Evolutionary conservation across 2,113 vertebrate species (phyloP).

Genomic region (Lepidothrix coronata): DNA sequence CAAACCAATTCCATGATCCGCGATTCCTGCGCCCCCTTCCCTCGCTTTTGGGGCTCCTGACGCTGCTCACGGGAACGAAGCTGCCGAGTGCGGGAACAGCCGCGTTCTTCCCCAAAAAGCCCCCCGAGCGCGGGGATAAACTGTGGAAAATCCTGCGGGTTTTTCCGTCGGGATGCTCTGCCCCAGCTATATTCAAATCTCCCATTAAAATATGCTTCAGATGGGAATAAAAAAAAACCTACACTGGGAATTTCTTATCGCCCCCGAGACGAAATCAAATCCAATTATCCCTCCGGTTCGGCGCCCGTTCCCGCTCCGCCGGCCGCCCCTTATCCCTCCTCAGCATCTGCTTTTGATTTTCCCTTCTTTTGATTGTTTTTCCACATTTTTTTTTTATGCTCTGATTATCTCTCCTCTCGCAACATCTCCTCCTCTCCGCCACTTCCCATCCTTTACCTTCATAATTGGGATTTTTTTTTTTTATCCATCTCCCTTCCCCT

Average conservation of each 20-base stretch:
- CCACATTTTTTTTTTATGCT: background rate
- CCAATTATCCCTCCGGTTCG: constrained; percentile 36
- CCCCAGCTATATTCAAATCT: background rate
- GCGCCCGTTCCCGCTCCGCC: background rate
- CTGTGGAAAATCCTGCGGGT: fast-evolving
- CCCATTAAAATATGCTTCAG: background rate
- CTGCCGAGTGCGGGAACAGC: fast-evolving
- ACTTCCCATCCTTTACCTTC: background rate
- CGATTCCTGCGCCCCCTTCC: fast-evolving
- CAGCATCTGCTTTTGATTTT: constrained; percentile 64
- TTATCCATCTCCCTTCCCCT: background rate
- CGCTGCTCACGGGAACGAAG: fast-evolving
- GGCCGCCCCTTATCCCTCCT: constrained; percentile 19
- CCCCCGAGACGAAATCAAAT: background rate
- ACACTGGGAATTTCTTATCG: background rate
- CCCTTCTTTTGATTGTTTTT: constrained; percentile 15
- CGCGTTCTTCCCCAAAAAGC: fast-evolving
- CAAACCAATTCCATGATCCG: background rate
- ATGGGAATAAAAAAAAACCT: background rate
- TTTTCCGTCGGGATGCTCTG: fast-evolving
- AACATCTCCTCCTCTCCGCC: background rate
- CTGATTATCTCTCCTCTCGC: background rate
- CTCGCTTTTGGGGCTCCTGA: fast-evolving
- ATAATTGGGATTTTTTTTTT: background rate
- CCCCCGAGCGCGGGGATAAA: fast-evolving